Percentiles rank a stretch among this genome's conserved stretches.
Conservation (phyloP, 2,797 vertebrate genomes). For the Podarcis lilfordi region DNA sequence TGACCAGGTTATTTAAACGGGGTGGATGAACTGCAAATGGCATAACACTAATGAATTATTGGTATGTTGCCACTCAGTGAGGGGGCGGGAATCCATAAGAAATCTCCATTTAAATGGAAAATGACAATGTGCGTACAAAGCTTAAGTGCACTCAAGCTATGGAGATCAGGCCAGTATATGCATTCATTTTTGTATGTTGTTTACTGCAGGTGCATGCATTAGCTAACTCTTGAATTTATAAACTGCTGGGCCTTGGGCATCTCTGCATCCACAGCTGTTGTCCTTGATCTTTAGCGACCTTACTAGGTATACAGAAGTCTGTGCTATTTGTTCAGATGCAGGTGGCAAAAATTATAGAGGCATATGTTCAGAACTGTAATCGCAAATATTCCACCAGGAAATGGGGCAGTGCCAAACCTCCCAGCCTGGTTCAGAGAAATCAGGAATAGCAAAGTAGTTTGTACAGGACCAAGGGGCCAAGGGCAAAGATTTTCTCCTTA, state of each 20-base stretch:
- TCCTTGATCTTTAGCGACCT: not conserved
- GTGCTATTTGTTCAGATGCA: rapidly evolving
- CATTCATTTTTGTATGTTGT: rapidly evolving
- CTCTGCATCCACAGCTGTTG: rapidly evolving
- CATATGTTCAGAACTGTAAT: not conserved
- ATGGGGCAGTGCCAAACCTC: rapidly evolving
- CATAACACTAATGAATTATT: constrained; percentile 16
- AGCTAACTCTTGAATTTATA: not conserved
- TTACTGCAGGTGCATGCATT: not conserved
- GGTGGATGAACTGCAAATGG: constrained; percentile 41
- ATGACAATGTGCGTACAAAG: not conserved
- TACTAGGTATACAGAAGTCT: rapidly evolving
- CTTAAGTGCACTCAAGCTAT: rapidly evolving
- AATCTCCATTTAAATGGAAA: rapidly evolving
- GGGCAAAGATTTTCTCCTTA: rapidly evolving
- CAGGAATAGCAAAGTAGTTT: not conserved
- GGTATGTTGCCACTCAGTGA: not conserved
- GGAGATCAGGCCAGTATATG: not conserved
- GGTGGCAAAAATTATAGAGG: rapidly evolving
- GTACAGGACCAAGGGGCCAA: rapidly evolving
- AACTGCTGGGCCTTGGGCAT: not conserved
- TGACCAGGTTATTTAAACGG: not conserved
- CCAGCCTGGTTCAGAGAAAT: not conserved
- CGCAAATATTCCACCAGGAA: rapidly evolving
- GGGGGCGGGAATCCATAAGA: not conserved